phyloP scores from a whole-genome alignment of 2,888 invertebrate genomes.

The Leptopilina syphax region DNA sequence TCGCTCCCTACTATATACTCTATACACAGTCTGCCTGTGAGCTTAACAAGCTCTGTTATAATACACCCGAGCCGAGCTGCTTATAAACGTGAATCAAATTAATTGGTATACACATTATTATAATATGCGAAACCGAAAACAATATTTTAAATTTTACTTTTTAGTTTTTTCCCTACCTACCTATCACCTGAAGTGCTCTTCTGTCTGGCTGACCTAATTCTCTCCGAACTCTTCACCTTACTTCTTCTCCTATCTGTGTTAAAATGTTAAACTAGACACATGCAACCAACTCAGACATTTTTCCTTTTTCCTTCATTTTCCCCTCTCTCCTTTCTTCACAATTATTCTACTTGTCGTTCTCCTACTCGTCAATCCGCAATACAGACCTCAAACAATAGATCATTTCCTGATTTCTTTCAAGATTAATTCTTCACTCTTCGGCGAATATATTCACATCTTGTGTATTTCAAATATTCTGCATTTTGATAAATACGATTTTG shows the following conservation, averaged over 20 bases:
- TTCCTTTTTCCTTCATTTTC: background rate
- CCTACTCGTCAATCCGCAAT: slow-evolving; percentile 52
- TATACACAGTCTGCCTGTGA: background rate
- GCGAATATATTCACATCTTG: slow-evolving; percentile 43
- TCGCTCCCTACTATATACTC: too few relatives aligned
- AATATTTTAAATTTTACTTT: background rate
- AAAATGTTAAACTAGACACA: slow-evolving; percentile 44
- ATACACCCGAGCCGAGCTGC: background rate
- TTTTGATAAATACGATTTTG: too few relatives aligned
- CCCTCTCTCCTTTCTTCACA: slow-evolving; percentile 17
- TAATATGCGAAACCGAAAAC: background rate
- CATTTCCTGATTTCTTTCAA: slow-evolving; percentile 58
- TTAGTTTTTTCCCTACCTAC: background rate
- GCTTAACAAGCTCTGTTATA: background rate
- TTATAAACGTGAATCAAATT: background rate
- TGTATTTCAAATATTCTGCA: background rate
- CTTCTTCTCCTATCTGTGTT: slow-evolving; percentile 43
- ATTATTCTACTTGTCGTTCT: slow-evolving; percentile 39
- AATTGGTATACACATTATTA: background rate
- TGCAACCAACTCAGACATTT: slow-evolving; percentile 39
- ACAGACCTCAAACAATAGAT: slow-evolving; percentile 60
- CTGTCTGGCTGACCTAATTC: slow-evolving; percentile 72
- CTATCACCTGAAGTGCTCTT: slow-evolving; percentile 70
- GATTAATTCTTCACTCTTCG: slow-evolving; percentile 36
- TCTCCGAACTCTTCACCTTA: slow-evolving; percentile 47